phyloP scores from a whole-genome alignment of 2,797 vertebrate species.

The Micropoecilia bifurca region DNA sequence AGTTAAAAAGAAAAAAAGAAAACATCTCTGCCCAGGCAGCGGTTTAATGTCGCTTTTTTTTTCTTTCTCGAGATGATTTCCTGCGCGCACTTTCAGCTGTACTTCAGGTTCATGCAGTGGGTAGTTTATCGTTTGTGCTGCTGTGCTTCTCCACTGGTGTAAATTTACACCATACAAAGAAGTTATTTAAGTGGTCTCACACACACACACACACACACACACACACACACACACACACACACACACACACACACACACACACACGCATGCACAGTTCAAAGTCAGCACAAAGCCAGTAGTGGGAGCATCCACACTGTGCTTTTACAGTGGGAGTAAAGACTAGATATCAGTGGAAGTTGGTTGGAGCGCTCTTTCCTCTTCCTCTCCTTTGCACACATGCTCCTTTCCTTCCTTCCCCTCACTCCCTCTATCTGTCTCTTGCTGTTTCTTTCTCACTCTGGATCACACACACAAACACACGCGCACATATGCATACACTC shows the following conservation, averaged over 20 bases:
- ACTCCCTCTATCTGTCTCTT: constrained; percentile 38
- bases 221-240: no score
- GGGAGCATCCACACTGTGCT: constrained; percentile 64
- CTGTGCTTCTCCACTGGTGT: constrained; percentile 12
- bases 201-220: neutral
- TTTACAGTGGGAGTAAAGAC: constrained; percentile 60
- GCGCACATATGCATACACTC: constrained; percentile 34
- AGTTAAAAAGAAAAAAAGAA: constrained; percentile 23
- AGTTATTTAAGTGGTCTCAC: constrained; percentile 41
- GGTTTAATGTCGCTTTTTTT: constrained; percentile 21
- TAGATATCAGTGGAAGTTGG: constrained; percentile 60
- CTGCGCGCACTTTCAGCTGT: neutral
- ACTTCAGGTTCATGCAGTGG: constrained; percentile 22
- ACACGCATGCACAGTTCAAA: constrained; percentile 34
- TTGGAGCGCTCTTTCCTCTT: constrained; percentile 43
- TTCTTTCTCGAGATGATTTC: constrained; percentile 24
- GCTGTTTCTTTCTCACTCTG: constrained; percentile 40
- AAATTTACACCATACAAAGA: constrained; percentile 48
- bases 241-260: constrained; percentile 11
- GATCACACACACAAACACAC: constrained; percentile 28
- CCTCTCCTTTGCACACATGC: constrained; percentile 54
- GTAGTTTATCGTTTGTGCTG: neutral
- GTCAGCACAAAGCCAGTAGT: constrained; percentile 58
- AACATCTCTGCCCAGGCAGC: constrained; percentile 33
- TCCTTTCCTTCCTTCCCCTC: constrained; percentile 35